Evolutionary conservation across 2,888 invertebrate species (phyloP), one percentile per base, ranked within the genome.

Genomic region (Dryomyza anilis): DNA sequence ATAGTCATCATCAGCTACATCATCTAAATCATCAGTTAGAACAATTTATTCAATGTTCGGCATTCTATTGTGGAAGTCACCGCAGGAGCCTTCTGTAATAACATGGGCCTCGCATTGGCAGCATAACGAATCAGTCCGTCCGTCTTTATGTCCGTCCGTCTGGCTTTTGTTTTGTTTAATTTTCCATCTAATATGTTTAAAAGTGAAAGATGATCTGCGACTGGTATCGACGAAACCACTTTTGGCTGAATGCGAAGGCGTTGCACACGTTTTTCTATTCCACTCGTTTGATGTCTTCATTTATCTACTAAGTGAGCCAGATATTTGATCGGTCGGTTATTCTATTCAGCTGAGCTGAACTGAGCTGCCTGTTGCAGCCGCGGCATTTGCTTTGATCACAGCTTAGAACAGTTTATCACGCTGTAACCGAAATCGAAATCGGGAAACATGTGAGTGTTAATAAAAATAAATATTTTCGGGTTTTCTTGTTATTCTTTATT

Each of bases 201-300:
- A 67, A 67, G 60, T 76, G 77, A 73, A 77, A 77, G 73, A 77
- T 75, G 77, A n/a, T n/a, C n/a, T n/a, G n/a, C n/a, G n/a, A n/a
- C n/a, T n/a, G n/a, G n/a, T n/a, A n/a, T n/a, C n/a, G n/a, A n/a
- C n/a, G n/a, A 77, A 75, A 72, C 72, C 70, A 72, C 62, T 66
- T 66, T 62, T 50, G 63, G 25, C 45, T 57, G 61, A 61, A 53
- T 43, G 56, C 29, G 63, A 63, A 61, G 65, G 63, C 63, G 65
- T 67, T 65, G 30, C 43, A 52, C 23, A 48, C 48, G 23, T 27
- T 61, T 52, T 50, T 53, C 16, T 43, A 21, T 29, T 52, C 52
- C 21, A 33, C 23, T 48, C 48, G n/a, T 39, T 16, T 45, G 63
- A 63, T 63, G 63, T 63, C 63, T 61, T 61, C 61, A 61, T 61